Evolutionary conservation across 2,888 invertebrate species (phyloP).

Genomic region (Cryptocheilus praepositus): DNA sequence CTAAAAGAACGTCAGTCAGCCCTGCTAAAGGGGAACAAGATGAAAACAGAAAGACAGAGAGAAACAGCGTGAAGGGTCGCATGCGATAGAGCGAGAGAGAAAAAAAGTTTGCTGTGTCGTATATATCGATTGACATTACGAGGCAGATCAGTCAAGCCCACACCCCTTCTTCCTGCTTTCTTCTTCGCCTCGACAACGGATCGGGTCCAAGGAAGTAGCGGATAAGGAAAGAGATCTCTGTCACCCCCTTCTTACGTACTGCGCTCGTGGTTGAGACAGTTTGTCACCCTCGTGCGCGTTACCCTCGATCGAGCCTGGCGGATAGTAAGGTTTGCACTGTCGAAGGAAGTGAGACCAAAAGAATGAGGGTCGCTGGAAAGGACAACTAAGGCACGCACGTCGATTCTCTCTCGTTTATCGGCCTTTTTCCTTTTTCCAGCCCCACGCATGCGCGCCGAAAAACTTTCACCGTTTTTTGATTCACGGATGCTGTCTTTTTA

Average conservation of each 20-base stretch:
- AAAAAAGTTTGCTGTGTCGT: constrained; percentile 25
- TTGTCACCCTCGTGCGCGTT: constrained; percentile 51
- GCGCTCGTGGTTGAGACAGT: constrained; percentile 44
- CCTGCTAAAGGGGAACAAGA: background rate
- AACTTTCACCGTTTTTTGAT: no score
- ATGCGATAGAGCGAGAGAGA: constrained; percentile 12
- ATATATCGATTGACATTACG: constrained; percentile 61
- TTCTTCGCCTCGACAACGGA: background rate
- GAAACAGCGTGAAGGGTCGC: no score
- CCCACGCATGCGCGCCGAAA: no score
- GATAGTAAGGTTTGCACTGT: constrained; percentile 13
- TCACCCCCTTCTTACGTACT: constrained; percentile 37
- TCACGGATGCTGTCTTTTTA: no score
- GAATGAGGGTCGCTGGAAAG: background rate
- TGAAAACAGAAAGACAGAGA: background rate
- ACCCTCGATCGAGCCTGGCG: background rate
- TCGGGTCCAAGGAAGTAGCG: constrained; percentile 26
- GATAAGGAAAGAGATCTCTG: constrained; percentile 51
- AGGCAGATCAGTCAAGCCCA: constrained; percentile 56
- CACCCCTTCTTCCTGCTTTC: constrained; percentile 14
- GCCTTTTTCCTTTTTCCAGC: no score
- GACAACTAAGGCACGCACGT: background rate
- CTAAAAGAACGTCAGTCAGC: constrained; percentile 46
- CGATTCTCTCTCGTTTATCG: background rate
- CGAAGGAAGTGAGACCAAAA: constrained; percentile 17